Conservation (phyloP, 2,113 vertebrate species). For the Pungitius pungitius region DNA sequence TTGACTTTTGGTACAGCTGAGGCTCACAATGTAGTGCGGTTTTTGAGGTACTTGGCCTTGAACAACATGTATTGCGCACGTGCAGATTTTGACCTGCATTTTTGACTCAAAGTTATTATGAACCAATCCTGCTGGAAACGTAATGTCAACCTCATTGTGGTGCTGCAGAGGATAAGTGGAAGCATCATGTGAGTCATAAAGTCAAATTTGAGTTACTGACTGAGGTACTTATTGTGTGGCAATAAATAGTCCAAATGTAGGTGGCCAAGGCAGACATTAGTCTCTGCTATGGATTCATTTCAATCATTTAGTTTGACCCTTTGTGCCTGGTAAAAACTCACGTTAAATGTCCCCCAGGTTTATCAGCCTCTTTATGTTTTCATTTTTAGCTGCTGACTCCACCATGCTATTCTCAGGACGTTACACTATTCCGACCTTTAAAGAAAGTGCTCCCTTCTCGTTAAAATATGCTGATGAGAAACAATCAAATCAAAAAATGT, state of each 20-base stretch:
- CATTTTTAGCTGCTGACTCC: background rate
- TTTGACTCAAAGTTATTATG: background rate
- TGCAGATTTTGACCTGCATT: background rate
- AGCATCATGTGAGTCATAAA: background rate
- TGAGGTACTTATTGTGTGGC: background rate
- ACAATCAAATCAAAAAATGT: slow-evolving; percentile 36
- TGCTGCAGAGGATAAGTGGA: background rate
- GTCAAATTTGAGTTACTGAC: background rate
- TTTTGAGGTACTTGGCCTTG: background rate
- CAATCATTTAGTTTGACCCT: background rate
- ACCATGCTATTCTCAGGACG: no score
- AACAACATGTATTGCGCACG: background rate
- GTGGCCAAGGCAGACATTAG: background rate
- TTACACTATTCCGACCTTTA: background rate
- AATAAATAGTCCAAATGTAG: background rate
- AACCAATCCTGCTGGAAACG: background rate
- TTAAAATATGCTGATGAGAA: background rate
- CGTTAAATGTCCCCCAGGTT: no score
- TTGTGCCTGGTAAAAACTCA: background rate
- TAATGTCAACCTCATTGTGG: background rate
- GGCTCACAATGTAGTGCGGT: background rate
- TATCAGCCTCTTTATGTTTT: background rate
- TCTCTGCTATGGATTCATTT: background rate
- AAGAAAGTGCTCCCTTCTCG: background rate
- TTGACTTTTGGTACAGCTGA: background rate